Evolutionary conservation across 2,113 vertebrate species (phyloP), one percentile per base, ranked within the genome.

Genomic region (Melanerpes aurifrons): DNA sequence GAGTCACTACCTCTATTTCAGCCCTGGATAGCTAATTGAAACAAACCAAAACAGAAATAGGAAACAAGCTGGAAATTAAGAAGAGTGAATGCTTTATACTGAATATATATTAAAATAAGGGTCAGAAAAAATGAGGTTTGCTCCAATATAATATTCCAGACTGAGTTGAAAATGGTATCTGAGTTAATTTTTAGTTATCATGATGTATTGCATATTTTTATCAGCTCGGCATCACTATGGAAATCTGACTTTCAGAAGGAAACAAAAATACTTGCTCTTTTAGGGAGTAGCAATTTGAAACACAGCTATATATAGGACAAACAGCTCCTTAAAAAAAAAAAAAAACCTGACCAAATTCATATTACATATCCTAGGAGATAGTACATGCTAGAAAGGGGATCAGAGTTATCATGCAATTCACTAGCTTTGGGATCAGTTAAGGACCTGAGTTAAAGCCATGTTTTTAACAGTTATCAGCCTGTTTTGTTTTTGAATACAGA

Each of bases 231-330:
- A 95, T 96, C 90, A 86, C 94, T 96, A 94, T 94, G 95, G 90
- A 97, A 96, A 97, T 96, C 73, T 53, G 88, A 88, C 93, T 94
- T 96, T 94, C 86, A 95, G 84, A 82, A 86, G 89, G 68, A 94
- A 96, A 94, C 86, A 96, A 96, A 96, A 95, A 97, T 97, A 96
- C 94, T 97, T 96, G 96, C 90, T 96, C 94, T 96, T 97, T 95
- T 97, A 90, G 88, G 89, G 90, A 96, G 91, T 82, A 95, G 89
- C 94, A 92, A 37, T 89, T 93, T 84, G 74, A 94, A 91, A 88
- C 67, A 62, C 9, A 79, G 69, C 85, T 94, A 92, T 96, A 87
- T 89, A 87, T 94, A 90, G 75, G 75, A 70, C 79, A 94, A 90
- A 71, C 53, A 35, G 32, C 16, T 74, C 43, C 73, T 86, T 69